Conservation (phyloP, 2,797 vertebrate genomes). For the Leptoclinus maculatus region DNA sequence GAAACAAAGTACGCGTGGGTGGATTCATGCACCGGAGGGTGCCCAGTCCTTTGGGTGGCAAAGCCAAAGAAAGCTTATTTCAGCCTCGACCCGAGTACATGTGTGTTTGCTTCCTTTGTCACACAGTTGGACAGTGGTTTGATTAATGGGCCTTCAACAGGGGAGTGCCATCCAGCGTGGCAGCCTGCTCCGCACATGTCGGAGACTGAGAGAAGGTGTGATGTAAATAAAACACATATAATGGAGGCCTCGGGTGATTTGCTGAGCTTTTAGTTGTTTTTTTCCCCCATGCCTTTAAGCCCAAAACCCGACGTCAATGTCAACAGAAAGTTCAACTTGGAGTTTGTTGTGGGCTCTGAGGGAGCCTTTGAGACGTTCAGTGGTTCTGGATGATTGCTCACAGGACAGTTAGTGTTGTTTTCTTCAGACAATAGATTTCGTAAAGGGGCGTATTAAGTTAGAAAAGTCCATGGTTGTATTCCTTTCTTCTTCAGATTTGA, state of each 20-base stretch:
- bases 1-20: conserved; percentile 20
- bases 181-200: conserved; percentile 49
- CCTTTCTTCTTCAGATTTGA: neutral
- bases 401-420: conserved; percentile 10
- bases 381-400: conserved; percentile 46
- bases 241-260: conserved; percentile 27
- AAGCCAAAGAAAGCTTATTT: conserved; percentile 61
- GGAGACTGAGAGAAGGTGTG: conserved; percentile 33
- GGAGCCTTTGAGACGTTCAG: conserved; percentile 16
- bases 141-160: conserved; percentile 67
- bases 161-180: conserved; percentile 63
- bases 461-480: neutral
- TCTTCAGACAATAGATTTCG: neutral
- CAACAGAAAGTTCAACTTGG: conserved; percentile 45
- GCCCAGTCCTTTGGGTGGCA: conserved; percentile 22
- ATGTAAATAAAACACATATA: conserved; percentile 62
- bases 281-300: conserved; percentile 45
- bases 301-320: conserved; percentile 32
- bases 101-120: conserved; percentile 69
- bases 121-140: conserved; percentile 63
- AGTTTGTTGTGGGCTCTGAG: conserved; percentile 35
- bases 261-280: conserved; percentile 19
- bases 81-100: conserved; percentile 46
- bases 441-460: neutral
- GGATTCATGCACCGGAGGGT: conserved; percentile 29